Conservation (phyloP, 2,113 vertebrate species). For the Dasyurus viverrinus region DNA sequence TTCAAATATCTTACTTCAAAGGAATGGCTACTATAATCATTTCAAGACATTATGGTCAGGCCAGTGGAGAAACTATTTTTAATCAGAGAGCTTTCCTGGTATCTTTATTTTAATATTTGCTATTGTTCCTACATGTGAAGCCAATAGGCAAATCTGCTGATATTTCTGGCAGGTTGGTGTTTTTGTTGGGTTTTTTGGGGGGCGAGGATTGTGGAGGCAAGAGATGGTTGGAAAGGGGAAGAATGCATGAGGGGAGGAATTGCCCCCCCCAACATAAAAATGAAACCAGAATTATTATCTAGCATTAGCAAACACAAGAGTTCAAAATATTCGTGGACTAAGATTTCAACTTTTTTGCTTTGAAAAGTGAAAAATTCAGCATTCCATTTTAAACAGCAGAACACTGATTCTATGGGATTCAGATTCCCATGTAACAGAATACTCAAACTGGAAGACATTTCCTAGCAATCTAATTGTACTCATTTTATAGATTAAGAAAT, state of each 20-base stretch:
- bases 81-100: not conserved
- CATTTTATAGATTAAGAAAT: slow-evolving; percentile 30
- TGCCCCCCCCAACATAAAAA: not conserved
- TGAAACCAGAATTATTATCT: not conserved
- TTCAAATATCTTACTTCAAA: slow-evolving; percentile 13
- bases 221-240: too few species aligned
- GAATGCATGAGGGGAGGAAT: not conserved
- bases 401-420: slow-evolving; percentile 26
- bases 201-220: accelerated
- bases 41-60: not conserved
- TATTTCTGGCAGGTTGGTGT: not conserved
- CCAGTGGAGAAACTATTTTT: not conserved
- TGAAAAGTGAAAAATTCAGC: slow-evolving; percentile 19
- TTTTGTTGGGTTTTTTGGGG: too few species aligned
- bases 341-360: not conserved
- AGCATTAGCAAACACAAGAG: not conserved
- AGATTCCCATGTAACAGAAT: slow-evolving; percentile 14
- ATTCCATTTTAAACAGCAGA: slow-evolving; percentile 15
- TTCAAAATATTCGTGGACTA: slow-evolving; percentile 30
- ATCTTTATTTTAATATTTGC: not conserved
- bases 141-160: too few species aligned
- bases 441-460: slow-evolving; percentile 30
- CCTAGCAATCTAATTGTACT: not conserved
- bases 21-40: not conserved
- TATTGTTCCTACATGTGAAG: too few species aligned